phyloP scores from a whole-genome alignment of 92 coral and sea anemone genomes.

The Chrysogorgia sp. region DNA sequence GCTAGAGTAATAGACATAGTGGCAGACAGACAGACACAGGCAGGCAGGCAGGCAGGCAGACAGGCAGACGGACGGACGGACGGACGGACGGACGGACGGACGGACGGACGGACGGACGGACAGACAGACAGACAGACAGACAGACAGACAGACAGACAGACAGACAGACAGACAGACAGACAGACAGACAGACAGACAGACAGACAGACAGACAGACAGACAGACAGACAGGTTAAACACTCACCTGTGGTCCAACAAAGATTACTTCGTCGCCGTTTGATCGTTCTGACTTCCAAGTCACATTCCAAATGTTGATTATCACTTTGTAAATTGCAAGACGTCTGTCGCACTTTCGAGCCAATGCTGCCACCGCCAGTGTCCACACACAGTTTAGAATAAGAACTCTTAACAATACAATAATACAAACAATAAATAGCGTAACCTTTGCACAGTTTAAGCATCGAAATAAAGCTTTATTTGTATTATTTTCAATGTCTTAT shows the following conservation, averaged over 20 bases:
- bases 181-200: neutral
- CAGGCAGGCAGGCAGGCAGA: too few relatives aligned
- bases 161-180: neutral
- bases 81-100: slow-evolving; percentile 67
- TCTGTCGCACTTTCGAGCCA: slow-evolving; percentile 75
- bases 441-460: too few relatives aligned
- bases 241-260: slow-evolving; percentile 88
- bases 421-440: neutral
- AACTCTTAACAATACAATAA: slow-evolving; percentile 52
- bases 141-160: neutral
- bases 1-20: slow-evolving; percentile 61
- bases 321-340: slow-evolving; percentile 77
- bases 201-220: neutral
- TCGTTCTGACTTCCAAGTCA: slow-evolving; percentile 84
- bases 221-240: slow-evolving; percentile 12
- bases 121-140: too few relatives aligned
- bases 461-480: too few relatives aligned
- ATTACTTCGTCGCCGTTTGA: slow-evolving; percentile 81
- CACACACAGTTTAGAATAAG: slow-evolving; percentile 74
- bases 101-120: neutral
- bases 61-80: too few relatives aligned
- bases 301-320: slow-evolving; percentile 94
- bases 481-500: too few relatives aligned
- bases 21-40: too few relatives aligned
- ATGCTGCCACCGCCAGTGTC: slow-evolving; percentile 82